A percentile compares a stretch with the other conserved stretches of the same genome.
These are phyloP conservation scores for Sarcophaga bullata DNA, from an alignment of 1,140 invertebrate species.

Conservation along the genomic window DNA sequence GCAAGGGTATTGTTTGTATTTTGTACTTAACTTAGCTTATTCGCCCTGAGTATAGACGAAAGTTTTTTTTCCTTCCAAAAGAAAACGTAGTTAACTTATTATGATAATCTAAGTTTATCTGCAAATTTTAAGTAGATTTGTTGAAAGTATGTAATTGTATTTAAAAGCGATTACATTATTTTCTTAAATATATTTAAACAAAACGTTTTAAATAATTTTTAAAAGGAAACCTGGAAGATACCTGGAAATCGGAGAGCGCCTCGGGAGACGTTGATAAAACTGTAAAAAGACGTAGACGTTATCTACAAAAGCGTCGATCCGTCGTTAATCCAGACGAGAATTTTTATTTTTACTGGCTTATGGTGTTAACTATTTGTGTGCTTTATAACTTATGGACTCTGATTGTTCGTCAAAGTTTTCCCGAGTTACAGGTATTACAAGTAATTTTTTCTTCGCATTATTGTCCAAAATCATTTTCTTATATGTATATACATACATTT, in stretches of 20 bases:
- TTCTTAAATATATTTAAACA: too few relatives aligned
- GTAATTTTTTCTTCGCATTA: too few relatives aligned
- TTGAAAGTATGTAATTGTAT: too few relatives aligned
- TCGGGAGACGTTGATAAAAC: slow-evolving; percentile 71
- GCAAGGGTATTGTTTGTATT: too few relatives aligned
- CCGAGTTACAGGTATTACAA: slow-evolving; percentile 79
- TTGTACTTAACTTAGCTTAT: too few relatives aligned
- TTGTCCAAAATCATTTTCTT: not conserved
- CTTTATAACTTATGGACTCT: slow-evolving; percentile 96
- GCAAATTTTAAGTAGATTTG: too few relatives aligned
- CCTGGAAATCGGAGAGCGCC: slow-evolving; percentile 74
- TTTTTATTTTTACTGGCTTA: slow-evolving; percentile 95
- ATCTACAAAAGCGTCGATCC: slow-evolving; percentile 76
- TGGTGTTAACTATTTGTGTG: slow-evolving; percentile 87
- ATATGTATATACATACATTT: slow-evolving; percentile 44
- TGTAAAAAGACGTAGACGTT: slow-evolving; percentile 72
- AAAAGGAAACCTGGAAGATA: slow-evolving; percentile 72
- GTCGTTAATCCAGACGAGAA: slow-evolving; percentile 96
- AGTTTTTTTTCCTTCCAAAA: too few relatives aligned
- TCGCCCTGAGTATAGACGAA: too few relatives aligned
- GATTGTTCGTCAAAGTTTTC: slow-evolving; percentile 93
- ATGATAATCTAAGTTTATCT: too few relatives aligned
- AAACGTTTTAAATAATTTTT: not conserved
- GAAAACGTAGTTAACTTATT: too few relatives aligned
- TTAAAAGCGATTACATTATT: not conserved